Evolutionary conservation across 2,888 invertebrate genomes (phyloP).

Genomic region (Cyaniris semiargus): DNA sequence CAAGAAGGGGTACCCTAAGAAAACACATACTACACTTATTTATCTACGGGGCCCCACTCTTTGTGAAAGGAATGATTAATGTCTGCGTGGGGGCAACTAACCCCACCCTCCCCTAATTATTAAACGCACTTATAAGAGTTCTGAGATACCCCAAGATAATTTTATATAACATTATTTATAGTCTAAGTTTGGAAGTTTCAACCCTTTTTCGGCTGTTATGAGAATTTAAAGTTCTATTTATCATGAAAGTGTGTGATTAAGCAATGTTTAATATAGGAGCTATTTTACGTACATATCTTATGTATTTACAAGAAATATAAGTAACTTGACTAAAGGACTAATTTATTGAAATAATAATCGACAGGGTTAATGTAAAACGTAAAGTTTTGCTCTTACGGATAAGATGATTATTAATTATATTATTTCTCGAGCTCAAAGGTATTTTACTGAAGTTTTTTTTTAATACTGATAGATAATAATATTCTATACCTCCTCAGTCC

Average conservation of each 20-base stretch:
- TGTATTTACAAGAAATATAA: no score
- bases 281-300: no score
- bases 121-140: constrained; percentile 79
- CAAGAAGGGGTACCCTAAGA: constrained; percentile 77
- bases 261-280: not conserved
- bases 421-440: no score
- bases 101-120: constrained; percentile 61
- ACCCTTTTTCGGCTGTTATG: not conserved
- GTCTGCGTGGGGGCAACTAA: constrained; percentile 77
- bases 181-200: constrained; percentile 8
- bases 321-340: no score
- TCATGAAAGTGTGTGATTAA: not conserved
- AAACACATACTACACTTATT: constrained; percentile 81
- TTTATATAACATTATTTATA: constrained; percentile 35
- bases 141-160: constrained; percentile 54
- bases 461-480: no score
- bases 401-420: no score
- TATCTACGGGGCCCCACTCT: constrained; percentile 78
- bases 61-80: constrained; percentile 81
- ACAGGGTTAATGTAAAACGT: no score
- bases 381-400: no score
- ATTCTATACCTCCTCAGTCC: no score
- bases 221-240: not conserved
- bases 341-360: no score
- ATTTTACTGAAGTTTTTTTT: no score